Base-by-base conservation (phyloP, 2,888 invertebrate species). In the Lamproptera curius region DNA sequence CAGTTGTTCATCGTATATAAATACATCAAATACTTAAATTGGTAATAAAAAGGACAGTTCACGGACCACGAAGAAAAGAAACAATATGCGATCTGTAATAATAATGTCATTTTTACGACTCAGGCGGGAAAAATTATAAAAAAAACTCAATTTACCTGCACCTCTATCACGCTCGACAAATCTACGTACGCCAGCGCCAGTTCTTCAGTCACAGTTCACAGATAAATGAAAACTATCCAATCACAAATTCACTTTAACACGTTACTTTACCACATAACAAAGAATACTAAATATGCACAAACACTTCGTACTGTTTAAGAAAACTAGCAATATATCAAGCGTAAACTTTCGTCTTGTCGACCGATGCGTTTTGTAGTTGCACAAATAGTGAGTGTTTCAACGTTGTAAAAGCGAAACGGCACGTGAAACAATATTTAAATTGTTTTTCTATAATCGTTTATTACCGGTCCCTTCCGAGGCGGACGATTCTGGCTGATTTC, bases 141-240 rank as follows among this genome's bases (percentile, higher is more conserved):
- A 23, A 23, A 23, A 23, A 23, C 8, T 8, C 8, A 4, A 43
- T 43, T 84, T 88, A 92, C 92, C 92, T 92, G 92, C 76, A 92
- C 91, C 89, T 93, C 92, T 76, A 93, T 92, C 77, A 93, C 92
- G 67, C 92, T 92, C 67, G 92, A 91, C 87, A 92, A 90, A 73
- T 92, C 92, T 79, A 93, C 92, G 90, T 92, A 92, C 69, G 92
- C 92, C 88, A 92, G 89, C 82, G 91, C 92, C 90, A 90, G 86
- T 73, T 82, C 89, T 87, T 89, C 67, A 55, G 51, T 55, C 53
- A 63, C 78, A 76, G 70, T 66, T 65, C 60, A 69, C 69, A 58
- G 58, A n/a, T n/a, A 57, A 60, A 64, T 62, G 20, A 5, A 20
- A 20, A 3, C 20, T 20, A 20, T 20, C 6, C 20, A 6, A 58